Conservation (phyloP, 2,113 vertebrate genomes). For the Cyphomyrus plagiostoma region DNA sequence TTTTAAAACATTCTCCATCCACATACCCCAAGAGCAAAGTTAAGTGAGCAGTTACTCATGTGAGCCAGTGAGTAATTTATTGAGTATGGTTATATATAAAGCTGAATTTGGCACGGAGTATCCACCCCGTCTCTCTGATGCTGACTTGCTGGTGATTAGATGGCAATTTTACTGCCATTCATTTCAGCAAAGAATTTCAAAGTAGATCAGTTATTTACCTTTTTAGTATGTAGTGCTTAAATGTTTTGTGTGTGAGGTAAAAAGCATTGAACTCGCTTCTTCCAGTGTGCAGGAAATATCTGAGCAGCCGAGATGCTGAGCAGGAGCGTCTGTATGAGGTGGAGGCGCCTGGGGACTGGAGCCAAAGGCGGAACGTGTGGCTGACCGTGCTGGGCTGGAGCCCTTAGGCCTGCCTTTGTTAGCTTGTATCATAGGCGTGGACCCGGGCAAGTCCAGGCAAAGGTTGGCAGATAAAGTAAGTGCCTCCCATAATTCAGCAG, state of each 20-base stretch:
- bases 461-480: not conserved
- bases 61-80: not conserved
- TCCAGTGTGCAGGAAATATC: conserved; percentile 76
- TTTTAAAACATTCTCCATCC: not conserved
- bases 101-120: not conserved
- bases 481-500: not conserved
- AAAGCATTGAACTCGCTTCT: conserved; percentile 11
- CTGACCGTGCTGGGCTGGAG: conserved; percentile 64
- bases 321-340: conserved; percentile 78
- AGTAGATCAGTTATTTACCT: not conserved
- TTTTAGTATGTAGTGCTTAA: not conserved
- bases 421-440: not conserved
- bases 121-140: not conserved
- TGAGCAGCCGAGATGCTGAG: conserved; percentile 56
- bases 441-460: not conserved
- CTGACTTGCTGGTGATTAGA: not conserved
- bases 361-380: conserved; percentile 80
- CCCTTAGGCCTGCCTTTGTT: not conserved
- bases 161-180: not conserved
- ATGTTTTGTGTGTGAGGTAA: not conserved
- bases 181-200: not conserved
- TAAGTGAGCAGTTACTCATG: not conserved
- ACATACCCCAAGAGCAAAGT: not conserved
- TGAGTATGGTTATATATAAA: not conserved
- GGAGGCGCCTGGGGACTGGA: conserved; percentile 76